A percentile compares a stretch with the other conserved stretches of the same genome.
These are phyloP conservation scores for Apotomis turbidana DNA, from an alignment of 2,888 invertebrate species.

Conservation along the genomic window DNA sequence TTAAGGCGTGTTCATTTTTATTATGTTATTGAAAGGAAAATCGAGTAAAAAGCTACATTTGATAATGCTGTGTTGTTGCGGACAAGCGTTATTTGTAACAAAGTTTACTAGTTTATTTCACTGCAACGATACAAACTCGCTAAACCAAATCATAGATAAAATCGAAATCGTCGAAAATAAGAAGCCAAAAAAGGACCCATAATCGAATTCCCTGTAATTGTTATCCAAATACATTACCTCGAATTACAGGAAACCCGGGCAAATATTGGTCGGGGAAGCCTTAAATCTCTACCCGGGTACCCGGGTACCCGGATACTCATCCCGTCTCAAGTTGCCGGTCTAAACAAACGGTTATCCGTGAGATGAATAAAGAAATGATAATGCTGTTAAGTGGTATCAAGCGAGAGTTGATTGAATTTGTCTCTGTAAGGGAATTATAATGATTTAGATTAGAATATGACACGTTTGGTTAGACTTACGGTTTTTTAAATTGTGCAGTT, in stretches of 20 bases:
- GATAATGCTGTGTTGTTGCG: too few species aligned
- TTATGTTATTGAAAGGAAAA: neutral
- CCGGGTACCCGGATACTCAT: conserved; percentile 47
- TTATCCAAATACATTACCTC: conserved; percentile 69
- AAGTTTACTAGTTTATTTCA: too few species aligned
- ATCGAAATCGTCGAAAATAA: neutral
- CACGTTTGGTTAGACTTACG: too few species aligned
- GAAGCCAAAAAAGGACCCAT: conserved; percentile 14
- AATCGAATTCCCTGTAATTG: conserved; percentile 52
- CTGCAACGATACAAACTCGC: too few species aligned
- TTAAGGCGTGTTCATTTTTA: too few species aligned
- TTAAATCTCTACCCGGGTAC: conserved; percentile 62
- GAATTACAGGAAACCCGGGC: conserved; percentile 60
- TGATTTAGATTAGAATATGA: neutral
- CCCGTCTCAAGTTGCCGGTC: conserved; percentile 52
- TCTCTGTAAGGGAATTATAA: neutral
- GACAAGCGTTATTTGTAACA: too few species aligned
- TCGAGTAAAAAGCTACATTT: neutral
- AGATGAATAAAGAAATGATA: conserved; percentile 57
- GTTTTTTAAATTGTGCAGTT: too few species aligned
- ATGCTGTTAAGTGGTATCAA: conserved; percentile 50
- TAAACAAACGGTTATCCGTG: conserved; percentile 61
- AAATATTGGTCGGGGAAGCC: conserved; percentile 66
- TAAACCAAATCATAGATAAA: neutral
- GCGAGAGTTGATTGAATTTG: conserved; percentile 38